Evolutionary conservation across 2,888 invertebrate species (phyloP).

Genomic region (Tortricodes alternella): DNA sequence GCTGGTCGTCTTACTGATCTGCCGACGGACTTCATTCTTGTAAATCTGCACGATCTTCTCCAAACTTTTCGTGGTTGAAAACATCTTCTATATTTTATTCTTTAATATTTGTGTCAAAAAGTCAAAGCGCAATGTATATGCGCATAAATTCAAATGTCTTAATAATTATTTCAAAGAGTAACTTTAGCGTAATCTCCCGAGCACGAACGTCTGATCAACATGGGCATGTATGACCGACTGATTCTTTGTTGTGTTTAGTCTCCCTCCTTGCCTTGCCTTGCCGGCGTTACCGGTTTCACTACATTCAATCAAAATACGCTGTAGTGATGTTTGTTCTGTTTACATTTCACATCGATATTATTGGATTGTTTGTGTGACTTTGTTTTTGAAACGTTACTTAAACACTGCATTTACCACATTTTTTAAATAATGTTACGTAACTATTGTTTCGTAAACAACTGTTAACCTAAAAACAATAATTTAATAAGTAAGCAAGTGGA

Average conservation of each 20-base stretch:
- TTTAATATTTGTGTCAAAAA: background rate
- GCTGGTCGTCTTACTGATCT: slow-evolving; percentile 84
- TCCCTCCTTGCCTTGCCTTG: slow-evolving; percentile 45
- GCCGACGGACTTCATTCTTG: slow-evolving; percentile 72
- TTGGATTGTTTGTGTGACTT: slow-evolving; percentile 7
- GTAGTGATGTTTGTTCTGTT: slow-evolving; percentile 64
- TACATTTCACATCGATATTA: slow-evolving; percentile 67
- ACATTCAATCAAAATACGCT: slow-evolving; percentile 54
- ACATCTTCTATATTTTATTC: slow-evolving; percentile 53
- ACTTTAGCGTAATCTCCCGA: background rate
- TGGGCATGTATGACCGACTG: slow-evolving; percentile 67
- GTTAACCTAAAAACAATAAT: no score
- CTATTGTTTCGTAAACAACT: background rate
- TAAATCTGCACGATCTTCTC: slow-evolving; percentile 67
- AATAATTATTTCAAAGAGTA: slow-evolving; percentile 4
- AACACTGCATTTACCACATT: background rate
- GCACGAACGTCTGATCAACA: slow-evolving; percentile 51
- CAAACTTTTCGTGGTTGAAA: slow-evolving; percentile 67
- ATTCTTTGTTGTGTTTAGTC: slow-evolving; percentile 78
- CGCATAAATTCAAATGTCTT: slow-evolving; percentile 1
- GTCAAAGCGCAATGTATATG: background rate
- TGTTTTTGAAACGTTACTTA: background rate
- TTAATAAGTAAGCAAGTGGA: no score
- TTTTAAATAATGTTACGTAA: background rate
- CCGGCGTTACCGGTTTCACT: slow-evolving; percentile 61